These are phyloP conservation scores for Vireo griseus DNA, from an alignment of 2,797 vertebrate species.

Conservation along the genomic window DNA sequence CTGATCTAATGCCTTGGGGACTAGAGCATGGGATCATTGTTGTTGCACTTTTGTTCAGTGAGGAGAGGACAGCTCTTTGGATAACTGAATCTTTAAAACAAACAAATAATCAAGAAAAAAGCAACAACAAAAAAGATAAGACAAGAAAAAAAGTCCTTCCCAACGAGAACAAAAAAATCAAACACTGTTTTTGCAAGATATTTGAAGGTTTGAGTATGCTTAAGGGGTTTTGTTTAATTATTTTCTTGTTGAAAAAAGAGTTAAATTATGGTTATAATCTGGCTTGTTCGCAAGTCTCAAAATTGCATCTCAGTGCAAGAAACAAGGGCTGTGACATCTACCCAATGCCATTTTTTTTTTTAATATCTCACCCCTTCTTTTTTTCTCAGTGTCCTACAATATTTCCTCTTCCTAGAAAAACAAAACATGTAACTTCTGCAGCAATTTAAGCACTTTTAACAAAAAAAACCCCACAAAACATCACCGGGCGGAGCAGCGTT, in stretches of 20 bases:
- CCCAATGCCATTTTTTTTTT: no score
- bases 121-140: rapidly evolving
- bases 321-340: not conserved
- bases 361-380: not conserved
- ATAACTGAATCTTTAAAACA: not conserved
- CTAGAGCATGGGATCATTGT: constrained; percentile 75
- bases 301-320: not conserved
- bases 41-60: constrained; percentile 77
- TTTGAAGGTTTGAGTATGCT: not conserved
- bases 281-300: not conserved
- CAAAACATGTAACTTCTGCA: not conserved
- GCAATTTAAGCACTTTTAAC: not conserved
- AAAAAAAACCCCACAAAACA: not conserved
- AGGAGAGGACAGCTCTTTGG: not conserved
- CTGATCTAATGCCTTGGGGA: constrained; percentile 69
- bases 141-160: no score
- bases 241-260: not conserved
- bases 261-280: not conserved
- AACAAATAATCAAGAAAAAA: not conserved
- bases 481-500: constrained; percentile 2
- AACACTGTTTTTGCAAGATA: not conserved
- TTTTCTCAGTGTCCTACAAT: not conserved
- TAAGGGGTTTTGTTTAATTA: not conserved
- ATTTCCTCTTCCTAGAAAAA: not conserved
- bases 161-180: not conserved